Percentiles rank a stretch among this genome's conserved stretches.
Evolutionary conservation across 2,113 vertebrate genomes (phyloP).

Genomic region (Phyllopteryx taeniolatus): DNA sequence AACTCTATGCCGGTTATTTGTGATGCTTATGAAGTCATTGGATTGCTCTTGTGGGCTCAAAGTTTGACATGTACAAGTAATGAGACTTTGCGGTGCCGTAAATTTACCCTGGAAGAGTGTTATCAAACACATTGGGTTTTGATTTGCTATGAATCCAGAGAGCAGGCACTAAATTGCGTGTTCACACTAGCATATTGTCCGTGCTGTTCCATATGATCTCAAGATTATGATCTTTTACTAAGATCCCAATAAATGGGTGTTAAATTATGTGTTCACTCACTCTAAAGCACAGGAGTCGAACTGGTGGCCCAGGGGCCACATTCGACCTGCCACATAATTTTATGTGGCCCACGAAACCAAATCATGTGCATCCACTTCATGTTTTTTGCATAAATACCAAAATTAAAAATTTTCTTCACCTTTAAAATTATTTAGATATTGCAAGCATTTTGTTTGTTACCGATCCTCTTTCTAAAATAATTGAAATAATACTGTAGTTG

Average conservation of each 20-base stretch:
- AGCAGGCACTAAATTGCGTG: not conserved
- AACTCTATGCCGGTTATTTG: conserved; percentile 25
- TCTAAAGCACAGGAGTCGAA: not conserved
- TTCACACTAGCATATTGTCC: not conserved
- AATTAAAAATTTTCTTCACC: too few relatives aligned
- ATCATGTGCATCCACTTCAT: too few relatives aligned
- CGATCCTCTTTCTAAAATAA: too few relatives aligned
- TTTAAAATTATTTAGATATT: too few relatives aligned
- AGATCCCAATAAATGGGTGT: not conserved
- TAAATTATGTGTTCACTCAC: not conserved
- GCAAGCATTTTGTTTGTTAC: too few relatives aligned
- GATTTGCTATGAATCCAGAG: not conserved
- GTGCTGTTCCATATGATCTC: not conserved
- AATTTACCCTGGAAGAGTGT: not conserved
- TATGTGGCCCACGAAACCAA: too few relatives aligned
- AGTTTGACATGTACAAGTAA: not conserved
- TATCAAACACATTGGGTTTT: not conserved
- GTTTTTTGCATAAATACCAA: too few relatives aligned
- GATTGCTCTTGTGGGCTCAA: not conserved
- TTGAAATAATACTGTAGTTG: too few relatives aligned
- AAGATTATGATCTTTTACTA: not conserved
- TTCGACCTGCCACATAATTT: too few relatives aligned
- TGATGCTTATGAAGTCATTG: conserved; percentile 33
- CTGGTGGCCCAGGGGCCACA: too few relatives aligned
- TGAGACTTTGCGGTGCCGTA: not conserved